Evolutionary conservation across 2,797 vertebrate genomes (phyloP).

Genomic region (Strix occidentalis): DNA sequence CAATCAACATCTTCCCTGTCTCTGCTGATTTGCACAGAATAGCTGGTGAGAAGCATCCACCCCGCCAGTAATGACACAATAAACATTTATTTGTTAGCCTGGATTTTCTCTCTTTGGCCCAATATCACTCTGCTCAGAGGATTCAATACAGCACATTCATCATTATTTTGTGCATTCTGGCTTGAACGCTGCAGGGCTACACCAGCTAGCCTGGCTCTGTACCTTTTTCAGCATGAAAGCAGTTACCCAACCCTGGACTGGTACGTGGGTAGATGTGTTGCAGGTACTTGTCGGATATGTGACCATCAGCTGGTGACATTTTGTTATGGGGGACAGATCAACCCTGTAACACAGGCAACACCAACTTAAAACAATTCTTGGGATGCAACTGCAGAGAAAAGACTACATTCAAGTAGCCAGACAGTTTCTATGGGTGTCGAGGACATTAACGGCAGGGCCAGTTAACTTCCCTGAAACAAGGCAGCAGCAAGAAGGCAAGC

Average conservation of each 20-base stretch:
- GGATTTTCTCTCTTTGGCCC: not conserved
- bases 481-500: not conserved
- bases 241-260: not conserved
- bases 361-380: not conserved
- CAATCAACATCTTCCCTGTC: not conserved
- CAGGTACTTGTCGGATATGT: not conserved
- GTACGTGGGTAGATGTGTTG: fast-evolving
- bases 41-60: not conserved
- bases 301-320: not conserved
- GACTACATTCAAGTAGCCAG: no score
- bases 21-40: not conserved
- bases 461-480: not conserved
- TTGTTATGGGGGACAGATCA: not conserved
- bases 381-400: not conserved
- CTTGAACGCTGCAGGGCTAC: not conserved
- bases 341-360: not conserved
- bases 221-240: not conserved
- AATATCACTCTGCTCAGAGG: not conserved
- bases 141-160: not conserved
- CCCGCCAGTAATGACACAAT: not conserved
- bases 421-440: not conserved
- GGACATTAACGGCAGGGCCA: not conserved
- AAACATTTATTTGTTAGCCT: not conserved
- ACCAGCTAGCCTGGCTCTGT: not conserved
- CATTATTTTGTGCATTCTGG: not conserved